phyloP scores from a whole-genome alignment of 2,113 vertebrate species.

The Cygnus buccinator region DNA sequence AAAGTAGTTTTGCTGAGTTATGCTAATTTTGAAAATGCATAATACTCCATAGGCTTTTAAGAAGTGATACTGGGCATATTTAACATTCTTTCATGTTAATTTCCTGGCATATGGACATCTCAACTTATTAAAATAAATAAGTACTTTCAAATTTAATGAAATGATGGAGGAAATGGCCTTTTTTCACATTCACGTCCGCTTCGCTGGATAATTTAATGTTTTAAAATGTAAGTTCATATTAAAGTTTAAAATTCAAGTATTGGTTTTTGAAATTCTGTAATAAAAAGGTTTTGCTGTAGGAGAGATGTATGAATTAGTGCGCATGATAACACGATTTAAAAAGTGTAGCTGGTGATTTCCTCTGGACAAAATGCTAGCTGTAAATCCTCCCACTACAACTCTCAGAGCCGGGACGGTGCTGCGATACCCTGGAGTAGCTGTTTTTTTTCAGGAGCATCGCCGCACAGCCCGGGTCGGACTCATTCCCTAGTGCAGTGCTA shows the following conservation, averaged over 20 bases:
- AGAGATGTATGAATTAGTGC: conserved; percentile 66
- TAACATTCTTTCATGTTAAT: conserved; percentile 79
- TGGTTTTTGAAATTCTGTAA: conserved; percentile 66
- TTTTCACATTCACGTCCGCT: conserved; percentile 61
- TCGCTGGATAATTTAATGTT: conserved; percentile 71
- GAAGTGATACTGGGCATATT: conserved; percentile 62
- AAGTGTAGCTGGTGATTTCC: conserved; percentile 72
- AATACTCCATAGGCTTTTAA: conserved; percentile 59
- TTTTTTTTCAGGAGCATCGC: neutral
- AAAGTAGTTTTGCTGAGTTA: conserved; percentile 54
- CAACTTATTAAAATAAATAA: conserved; percentile 74
- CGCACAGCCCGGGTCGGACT: neutral
- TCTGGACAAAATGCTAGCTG: conserved; percentile 73
- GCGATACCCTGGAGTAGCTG: neutral
- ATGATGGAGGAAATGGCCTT: conserved; percentile 63
- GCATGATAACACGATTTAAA: conserved; percentile 71
- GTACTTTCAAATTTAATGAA: conserved; percentile 75
- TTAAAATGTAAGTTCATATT: conserved; percentile 70
- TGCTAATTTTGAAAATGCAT: conserved; percentile 59
- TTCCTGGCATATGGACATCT: conserved; percentile 77
- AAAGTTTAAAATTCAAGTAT: conserved; percentile 69
- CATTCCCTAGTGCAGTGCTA: neutral
- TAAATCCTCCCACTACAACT: conserved; percentile 50
- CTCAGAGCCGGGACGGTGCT: neutral
- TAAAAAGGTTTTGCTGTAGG: conserved; percentile 64